These are phyloP conservation scores for Glareola pratincola DNA, from an alignment of 2,113 vertebrate species.

Conservation along the genomic window DNA sequence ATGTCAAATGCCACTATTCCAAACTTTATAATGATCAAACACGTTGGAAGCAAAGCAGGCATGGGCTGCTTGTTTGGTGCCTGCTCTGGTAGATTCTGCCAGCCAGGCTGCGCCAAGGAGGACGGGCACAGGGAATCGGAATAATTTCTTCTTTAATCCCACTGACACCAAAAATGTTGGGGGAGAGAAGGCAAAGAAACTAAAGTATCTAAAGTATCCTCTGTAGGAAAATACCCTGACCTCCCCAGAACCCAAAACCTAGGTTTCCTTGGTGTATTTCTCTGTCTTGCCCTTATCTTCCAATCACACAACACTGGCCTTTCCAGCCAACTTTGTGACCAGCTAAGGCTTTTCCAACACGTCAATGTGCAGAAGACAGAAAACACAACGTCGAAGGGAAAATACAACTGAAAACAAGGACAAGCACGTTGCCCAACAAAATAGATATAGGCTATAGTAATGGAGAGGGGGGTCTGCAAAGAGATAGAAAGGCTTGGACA, in stretches of 20 bases:
- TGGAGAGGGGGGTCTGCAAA: background rate
- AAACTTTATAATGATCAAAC: background rate
- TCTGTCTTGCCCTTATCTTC: background rate
- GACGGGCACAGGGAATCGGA: background rate
- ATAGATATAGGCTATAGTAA: background rate
- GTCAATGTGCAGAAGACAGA: background rate
- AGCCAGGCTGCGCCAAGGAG: background rate
- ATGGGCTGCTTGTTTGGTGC: background rate
- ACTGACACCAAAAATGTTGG: background rate
- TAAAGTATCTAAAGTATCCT: background rate
- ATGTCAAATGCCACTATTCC: background rate
- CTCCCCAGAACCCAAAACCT: background rate
- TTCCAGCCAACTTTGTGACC: background rate
- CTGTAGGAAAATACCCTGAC: background rate
- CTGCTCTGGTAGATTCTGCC: background rate
- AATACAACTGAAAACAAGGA: background rate
- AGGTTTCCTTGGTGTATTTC: background rate
- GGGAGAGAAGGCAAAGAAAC: background rate
- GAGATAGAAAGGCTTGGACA: background rate
- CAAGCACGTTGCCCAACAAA: background rate
- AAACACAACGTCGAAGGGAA: background rate
- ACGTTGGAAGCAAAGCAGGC: background rate
- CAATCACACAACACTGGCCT: background rate
- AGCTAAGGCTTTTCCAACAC: background rate
- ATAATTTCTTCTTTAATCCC: background rate